These are phyloP conservation scores for Pyrrhia umbra DNA, from an alignment of 2,888 invertebrate genomes.

Conservation along the genomic window DNA sequence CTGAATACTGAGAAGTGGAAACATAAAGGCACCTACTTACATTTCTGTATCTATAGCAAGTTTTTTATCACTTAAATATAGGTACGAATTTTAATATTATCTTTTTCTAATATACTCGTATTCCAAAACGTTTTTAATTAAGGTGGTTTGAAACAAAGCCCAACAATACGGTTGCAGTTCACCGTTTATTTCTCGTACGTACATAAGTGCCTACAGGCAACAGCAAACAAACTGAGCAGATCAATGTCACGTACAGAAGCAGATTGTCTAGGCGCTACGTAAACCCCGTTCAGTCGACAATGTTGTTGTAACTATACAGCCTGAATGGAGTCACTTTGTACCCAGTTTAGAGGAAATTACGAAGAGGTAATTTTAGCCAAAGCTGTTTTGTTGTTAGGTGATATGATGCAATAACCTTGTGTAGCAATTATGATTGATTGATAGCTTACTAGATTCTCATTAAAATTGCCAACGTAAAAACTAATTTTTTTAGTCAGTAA, in stretches of 20 bases:
- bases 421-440: neutral
- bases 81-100: too few relatives aligned
- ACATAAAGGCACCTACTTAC: too few relatives aligned
- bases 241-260: slow-evolving; percentile 35
- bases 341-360: slow-evolving; percentile 1
- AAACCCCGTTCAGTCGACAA: slow-evolving; percentile 2
- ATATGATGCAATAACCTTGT: neutral
- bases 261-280: neutral
- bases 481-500: too few relatives aligned
- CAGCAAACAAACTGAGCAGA: neutral
- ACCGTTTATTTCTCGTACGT: neutral
- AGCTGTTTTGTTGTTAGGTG: neutral
- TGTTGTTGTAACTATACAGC: slow-evolving; percentile 1
- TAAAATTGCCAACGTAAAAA: too few relatives aligned
- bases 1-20: too few relatives aligned
- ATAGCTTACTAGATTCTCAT: too few relatives aligned
- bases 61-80: too few relatives aligned
- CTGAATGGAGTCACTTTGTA: slow-evolving; percentile 1
- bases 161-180: neutral
- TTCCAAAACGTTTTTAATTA: neutral
- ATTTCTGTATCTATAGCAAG: too few relatives aligned
- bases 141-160: neutral
- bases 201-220: neutral
- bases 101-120: neutral
- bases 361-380: neutral